A percentile compares a stretch with the other conserved stretches of the same genome.
phyloP scores from a whole-genome alignment of 1,140 invertebrate genomes.

The Conus ventricosus region DNA sequence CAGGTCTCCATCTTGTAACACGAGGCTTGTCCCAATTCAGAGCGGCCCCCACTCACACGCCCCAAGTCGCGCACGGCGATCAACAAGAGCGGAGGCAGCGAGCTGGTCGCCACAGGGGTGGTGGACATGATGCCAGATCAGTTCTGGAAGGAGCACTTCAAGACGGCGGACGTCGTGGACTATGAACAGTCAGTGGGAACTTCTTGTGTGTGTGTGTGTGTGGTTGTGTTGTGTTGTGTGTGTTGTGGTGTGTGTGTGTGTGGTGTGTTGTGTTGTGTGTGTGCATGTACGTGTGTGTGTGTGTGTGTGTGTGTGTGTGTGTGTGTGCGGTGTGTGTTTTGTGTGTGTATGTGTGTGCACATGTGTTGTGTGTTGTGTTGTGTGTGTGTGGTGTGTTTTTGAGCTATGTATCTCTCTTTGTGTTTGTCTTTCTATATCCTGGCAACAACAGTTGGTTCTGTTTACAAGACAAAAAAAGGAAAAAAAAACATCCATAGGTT shows the following conservation, averaged over 20 bases:
- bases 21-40: not conserved
- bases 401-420: too few species aligned
- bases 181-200: not conserved
- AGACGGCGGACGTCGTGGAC: not conserved
- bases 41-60: not conserved
- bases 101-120: not conserved
- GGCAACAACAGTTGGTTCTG: too few species aligned
- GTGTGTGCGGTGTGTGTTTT: too few species aligned
- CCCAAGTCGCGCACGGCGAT: not conserved
- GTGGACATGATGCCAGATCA: conserved; percentile 23
- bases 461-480: too few species aligned
- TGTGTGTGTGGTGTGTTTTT: too few species aligned
- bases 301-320: too few species aligned
- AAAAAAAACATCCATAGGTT: too few species aligned
- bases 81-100: not conserved
- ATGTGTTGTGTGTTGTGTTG: too few species aligned
- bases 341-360: too few species aligned
- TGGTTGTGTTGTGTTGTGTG: not conserved
- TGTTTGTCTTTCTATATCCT: too few species aligned
- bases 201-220: not conserved
- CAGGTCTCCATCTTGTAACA: not conserved
- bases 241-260: not conserved
- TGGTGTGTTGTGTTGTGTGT: too few species aligned
- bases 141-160: conserved; percentile 31
- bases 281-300: too few species aligned